Percentiles rank a stretch among this genome's conserved stretches.
These are phyloP conservation scores for Drosophila truncata DNA, from an alignment of 1,140 invertebrate genomes.

Conservation along the genomic window DNA sequence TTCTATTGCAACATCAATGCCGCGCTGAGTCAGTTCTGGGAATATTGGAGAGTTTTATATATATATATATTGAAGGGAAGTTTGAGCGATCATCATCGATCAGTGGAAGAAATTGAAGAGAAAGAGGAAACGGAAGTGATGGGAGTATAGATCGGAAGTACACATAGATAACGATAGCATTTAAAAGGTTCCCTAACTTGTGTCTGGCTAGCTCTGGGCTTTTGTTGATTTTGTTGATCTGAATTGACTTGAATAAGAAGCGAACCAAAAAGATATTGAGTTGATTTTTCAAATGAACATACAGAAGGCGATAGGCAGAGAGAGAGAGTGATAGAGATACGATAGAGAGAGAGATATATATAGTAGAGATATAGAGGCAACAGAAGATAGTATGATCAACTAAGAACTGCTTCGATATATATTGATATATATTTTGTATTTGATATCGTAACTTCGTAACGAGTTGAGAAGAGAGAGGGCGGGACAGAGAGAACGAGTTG, in stretches of 20 bases:
- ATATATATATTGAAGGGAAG: slow-evolving; percentile 60
- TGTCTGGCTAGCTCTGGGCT: slow-evolving; percentile 32
- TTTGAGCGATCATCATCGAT: slow-evolving; percentile 33
- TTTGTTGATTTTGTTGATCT: slow-evolving; percentile 40
- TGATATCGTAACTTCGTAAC: slow-evolving; percentile 60
- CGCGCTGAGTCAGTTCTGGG: slow-evolving; percentile 35
- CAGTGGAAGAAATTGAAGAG: slow-evolving; percentile 36
- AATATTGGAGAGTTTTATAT: slow-evolving; percentile 28
- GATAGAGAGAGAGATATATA: slow-evolving; percentile 47
- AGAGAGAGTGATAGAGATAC: slow-evolving; percentile 53
- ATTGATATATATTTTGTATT: slow-evolving; percentile 46
- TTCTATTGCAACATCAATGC: slow-evolving; percentile 52
- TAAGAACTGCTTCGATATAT: slow-evolving; percentile 77
- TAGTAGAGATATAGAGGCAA: slow-evolving; percentile 61
- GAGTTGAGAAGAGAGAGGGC: slow-evolving; percentile 66
- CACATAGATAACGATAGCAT: slow-evolving; percentile 85
- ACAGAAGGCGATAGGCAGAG: slow-evolving; percentile 51
- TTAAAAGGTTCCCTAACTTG: slow-evolving; percentile 74
- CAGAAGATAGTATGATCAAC: slow-evolving; percentile 76
- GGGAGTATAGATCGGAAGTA: slow-evolving; percentile 47
- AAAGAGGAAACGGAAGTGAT: slow-evolving; percentile 41
- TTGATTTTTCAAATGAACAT: slow-evolving; percentile 46
- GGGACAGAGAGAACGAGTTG: slow-evolving; percentile 65
- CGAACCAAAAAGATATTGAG: slow-evolving; percentile 60
- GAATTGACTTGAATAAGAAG: slow-evolving; percentile 45